Evolutionary conservation across 2,797 vertebrate species (phyloP).

Genomic region (Cuniculus paca): DNA sequence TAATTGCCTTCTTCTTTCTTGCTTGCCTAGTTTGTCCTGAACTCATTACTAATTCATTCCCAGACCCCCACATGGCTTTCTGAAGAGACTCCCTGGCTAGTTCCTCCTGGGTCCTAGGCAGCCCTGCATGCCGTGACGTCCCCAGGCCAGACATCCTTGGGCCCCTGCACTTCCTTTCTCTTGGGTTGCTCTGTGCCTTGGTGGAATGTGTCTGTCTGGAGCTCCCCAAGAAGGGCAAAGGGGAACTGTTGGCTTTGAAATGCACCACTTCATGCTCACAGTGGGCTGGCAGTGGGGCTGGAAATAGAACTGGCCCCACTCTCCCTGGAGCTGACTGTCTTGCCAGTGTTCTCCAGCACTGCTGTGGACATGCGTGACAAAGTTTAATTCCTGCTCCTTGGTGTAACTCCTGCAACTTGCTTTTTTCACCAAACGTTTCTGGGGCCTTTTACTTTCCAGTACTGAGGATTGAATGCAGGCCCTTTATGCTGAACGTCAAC

Average conservation of each 20-base stretch:
- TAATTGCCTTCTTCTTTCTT: neutral
- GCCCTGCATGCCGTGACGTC: neutral
- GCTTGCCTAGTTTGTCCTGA: constrained; percentile 9
- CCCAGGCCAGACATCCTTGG: neutral
- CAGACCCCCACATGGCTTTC: neutral
- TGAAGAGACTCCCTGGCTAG: neutral
- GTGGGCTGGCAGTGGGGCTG: rapidly evolving
- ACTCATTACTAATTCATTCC: neutral
- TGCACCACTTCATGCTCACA: rapidly evolving
- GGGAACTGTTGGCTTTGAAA: neutral
- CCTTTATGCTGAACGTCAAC: neutral
- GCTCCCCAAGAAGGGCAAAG: neutral
- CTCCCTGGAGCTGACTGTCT: too few relatives aligned
- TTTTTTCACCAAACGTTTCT: neutral
- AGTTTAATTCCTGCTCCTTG: neutral
- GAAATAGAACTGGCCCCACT: rapidly evolving
- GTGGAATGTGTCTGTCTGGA: rapidly evolving
- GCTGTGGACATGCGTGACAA: rapidly evolving
- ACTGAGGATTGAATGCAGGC: neutral
- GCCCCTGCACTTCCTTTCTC: neutral
- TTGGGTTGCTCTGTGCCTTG: neutral
- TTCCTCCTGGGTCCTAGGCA: neutral
- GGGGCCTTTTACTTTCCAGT: neutral
- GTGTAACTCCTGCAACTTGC: neutral
- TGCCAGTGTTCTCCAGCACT: rapidly evolving